A percentile compares a stretch with the other conserved stretches of the same genome.
Evolutionary conservation across 2,113 vertebrate genomes (phyloP).

Genomic region (Plestiodon gilberti): DNA sequence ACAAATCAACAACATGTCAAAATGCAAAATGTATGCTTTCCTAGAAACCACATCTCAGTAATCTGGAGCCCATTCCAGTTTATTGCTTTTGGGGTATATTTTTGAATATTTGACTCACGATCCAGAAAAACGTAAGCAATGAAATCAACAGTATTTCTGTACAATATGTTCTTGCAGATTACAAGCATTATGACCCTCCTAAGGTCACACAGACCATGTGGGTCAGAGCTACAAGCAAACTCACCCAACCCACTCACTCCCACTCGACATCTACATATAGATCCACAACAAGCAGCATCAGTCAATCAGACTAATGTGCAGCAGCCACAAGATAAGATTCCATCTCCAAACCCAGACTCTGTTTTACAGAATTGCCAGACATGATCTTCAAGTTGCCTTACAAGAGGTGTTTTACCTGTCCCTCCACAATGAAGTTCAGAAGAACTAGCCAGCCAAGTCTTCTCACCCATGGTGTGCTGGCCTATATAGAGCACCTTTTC

Average conservation of each 20-base stretch:
- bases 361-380: background rate
- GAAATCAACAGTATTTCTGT: background rate
- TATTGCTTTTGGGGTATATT: background rate
- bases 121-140: background rate
- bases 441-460: background rate
- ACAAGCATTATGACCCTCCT: background rate
- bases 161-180: background rate
- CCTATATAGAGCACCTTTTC: slow-evolving; percentile 11
- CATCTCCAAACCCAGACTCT: background rate
- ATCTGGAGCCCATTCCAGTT: background rate
- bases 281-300: background rate
- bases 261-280: background rate
- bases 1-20: background rate
- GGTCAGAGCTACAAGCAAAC: background rate
- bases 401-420: background rate
- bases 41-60: background rate
- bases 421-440: background rate
- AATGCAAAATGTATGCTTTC: background rate
- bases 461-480: background rate
- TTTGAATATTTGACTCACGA: background rate
- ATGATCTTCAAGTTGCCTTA: background rate
- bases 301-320: background rate
- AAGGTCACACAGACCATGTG: background rate
- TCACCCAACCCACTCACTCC: background rate
- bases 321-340: background rate